Percentiles rank a stretch among this genome's conserved stretches.
Conservation (phyloP, 2,888 invertebrate species). For the Matsumyia berberina region DNA sequence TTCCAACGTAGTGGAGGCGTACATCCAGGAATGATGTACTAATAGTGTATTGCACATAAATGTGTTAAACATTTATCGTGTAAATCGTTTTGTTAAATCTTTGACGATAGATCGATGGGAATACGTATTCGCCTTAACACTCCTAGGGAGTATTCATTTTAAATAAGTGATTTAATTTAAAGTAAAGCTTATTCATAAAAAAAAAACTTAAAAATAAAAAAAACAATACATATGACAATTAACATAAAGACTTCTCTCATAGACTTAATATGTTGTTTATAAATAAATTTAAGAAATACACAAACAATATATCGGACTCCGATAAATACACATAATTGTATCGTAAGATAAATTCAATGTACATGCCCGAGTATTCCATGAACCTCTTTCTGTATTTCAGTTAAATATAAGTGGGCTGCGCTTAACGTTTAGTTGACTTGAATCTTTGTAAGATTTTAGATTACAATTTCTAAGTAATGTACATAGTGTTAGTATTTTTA, state of each 20-base stretch:
- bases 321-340: neutral
- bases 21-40: constrained; percentile 97
- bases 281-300: constrained; percentile 23
- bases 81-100: constrained; percentile 36
- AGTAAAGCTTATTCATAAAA: constrained; percentile 20
- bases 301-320: neutral
- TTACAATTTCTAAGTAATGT: constrained; percentile 48
- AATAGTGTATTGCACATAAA: constrained; percentile 79
- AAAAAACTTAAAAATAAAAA: constrained; percentile 14
- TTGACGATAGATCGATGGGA: constrained; percentile 36
- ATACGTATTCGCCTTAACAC: constrained; percentile 50
- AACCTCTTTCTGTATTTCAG: constrained; percentile 8
- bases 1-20: constrained; percentile 92
- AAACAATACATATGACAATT: constrained; percentile 29
- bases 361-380: constrained; percentile 4
- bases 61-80: constrained; percentile 47
- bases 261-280: constrained; percentile 73
- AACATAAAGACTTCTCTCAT: constrained; percentile 74
- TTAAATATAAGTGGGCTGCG: constrained; percentile 4
- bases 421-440: constrained; percentile 24
- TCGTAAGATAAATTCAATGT: constrained; percentile 19
- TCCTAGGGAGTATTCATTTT: constrained; percentile 64
- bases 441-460: constrained; percentile 47
- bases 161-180: constrained; percentile 57
- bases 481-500: constrained; percentile 52